A percentile compares a stretch with the other conserved stretches of the same genome.
phyloP scores from a whole-genome alignment of 1,140 invertebrate genomes.

The Zaprionus nigranus region DNA sequence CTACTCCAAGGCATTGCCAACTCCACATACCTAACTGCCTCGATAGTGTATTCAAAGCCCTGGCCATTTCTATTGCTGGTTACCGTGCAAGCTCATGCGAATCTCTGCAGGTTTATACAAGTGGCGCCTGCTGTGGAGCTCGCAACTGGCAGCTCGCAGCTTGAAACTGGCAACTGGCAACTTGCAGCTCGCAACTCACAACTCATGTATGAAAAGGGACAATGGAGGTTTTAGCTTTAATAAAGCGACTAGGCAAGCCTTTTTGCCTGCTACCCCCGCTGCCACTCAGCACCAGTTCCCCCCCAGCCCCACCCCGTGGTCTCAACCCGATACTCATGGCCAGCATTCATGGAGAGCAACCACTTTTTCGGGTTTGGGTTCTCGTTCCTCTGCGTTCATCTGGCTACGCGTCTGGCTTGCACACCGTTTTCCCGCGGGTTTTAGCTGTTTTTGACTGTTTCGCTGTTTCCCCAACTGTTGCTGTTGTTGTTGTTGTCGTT shows the following conservation, averaged over 20 bases:
- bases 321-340: constrained; percentile 10
- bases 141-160: constrained; percentile 48
- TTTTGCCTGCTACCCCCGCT: neutral
- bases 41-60: constrained; percentile 33
- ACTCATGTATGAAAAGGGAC: constrained; percentile 78
- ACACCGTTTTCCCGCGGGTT: constrained; percentile 5
- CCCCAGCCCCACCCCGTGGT: neutral
- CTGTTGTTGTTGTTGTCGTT: constrained; percentile 18
- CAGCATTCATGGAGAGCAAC: constrained; percentile 22
- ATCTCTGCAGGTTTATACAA: constrained; percentile 61
- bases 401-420: constrained; percentile 22
- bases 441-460: constrained; percentile 37
- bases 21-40: neutral
- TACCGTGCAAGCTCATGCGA: constrained; percentile 49
- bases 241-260: constrained; percentile 70
- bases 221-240: constrained; percentile 79
- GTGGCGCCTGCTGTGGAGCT: constrained; percentile 38
- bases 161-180: constrained; percentile 45
- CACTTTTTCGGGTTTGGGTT: constrained; percentile 43
- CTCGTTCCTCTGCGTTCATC: constrained; percentile 17
- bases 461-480: constrained; percentile 16
- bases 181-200: constrained; percentile 50
- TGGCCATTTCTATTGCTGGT: constrained; percentile 50
- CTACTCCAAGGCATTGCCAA: neutral
- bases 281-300: neutral